Conservation (phyloP, 1,140 invertebrate species). For the Hylaeus anthracinus region DNA sequence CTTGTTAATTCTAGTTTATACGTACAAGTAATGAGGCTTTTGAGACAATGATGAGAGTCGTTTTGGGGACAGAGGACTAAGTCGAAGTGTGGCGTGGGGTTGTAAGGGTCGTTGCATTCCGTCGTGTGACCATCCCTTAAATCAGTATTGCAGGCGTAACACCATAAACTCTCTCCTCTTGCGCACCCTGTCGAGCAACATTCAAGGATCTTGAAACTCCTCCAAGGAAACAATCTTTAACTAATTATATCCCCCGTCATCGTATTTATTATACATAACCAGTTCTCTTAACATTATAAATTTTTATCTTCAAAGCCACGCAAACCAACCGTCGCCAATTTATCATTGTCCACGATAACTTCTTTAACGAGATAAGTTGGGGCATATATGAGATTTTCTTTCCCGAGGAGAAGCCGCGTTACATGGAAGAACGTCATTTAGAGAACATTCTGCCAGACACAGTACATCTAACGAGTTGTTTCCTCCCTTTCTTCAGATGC, state of each 20-base stretch:
- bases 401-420: neutral
- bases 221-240: no score
- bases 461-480: neutral
- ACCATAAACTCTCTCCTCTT: constrained; percentile 61
- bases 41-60: constrained; percentile 69
- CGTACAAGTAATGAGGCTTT: constrained; percentile 70
- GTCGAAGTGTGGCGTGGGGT: constrained; percentile 46
- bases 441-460: neutral
- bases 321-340: no score
- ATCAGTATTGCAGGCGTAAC: constrained; percentile 73
- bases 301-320: no score
- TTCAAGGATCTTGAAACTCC: neutral
- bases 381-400: no score
- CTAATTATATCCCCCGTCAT: no score
- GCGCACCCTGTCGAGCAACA: constrained; percentile 27
- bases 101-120: constrained; percentile 75
- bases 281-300: no score
- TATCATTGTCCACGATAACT: no score
- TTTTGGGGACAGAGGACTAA: constrained; percentile 66
- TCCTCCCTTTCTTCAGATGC: constrained; percentile 1
- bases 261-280: no score
- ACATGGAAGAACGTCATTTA: neutral
- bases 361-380: no score
- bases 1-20: constrained; percentile 36
- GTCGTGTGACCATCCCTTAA: constrained; percentile 54